A percentile compares a stretch with the other conserved stretches of the same genome.
Conservation (phyloP, 2,113 vertebrate genomes). For the cattle (Bos taurus) region ARS-UCD2.0 NC_037329.1:116048001-116048500, state of each 20-base stretch:
- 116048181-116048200: neutral
- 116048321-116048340: fast-evolving
- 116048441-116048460: neutral
- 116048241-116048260: neutral
- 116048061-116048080: neutral
- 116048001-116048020: neutral
- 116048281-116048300: neutral
- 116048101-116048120: neutral
- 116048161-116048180: fast-evolving
- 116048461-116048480: neutral
- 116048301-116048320: neutral
- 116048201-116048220: neutral
- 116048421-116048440: neutral
- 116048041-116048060: neutral
- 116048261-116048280: neutral
- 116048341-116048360: neutral
- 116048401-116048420: neutral
- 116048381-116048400: neutral
- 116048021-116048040: neutral
- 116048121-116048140: neutral
- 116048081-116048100: neutral
- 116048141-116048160: neutral
- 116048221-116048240: neutral
- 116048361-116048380: neutral
- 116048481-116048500: neutral